Conservation (phyloP, 2,888 invertebrate species). For the Polydrusus tereticollis region DNA sequence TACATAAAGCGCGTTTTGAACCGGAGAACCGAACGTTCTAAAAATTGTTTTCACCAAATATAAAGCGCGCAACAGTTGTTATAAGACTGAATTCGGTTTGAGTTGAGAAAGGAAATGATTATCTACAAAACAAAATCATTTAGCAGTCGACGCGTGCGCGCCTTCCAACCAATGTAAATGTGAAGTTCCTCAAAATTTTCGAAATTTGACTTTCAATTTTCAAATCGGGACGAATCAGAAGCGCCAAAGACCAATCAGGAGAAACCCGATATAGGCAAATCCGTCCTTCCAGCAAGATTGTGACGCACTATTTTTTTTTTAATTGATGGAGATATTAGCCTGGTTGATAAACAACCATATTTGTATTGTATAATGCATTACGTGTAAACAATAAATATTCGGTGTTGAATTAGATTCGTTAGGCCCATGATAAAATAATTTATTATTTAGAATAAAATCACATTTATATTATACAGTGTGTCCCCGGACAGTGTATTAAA, state of each 20-base stretch:
- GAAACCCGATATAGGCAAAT: constrained; percentile 14
- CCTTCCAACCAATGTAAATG: not conserved
- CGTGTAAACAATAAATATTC: constrained; percentile 22
- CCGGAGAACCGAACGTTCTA: not conserved
- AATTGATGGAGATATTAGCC: not conserved
- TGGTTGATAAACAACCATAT: not conserved
- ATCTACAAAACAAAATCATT: constrained; percentile 13
- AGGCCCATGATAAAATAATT: too few species aligned
- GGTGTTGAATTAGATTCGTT: too few species aligned
- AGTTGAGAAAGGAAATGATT: constrained; percentile 26
- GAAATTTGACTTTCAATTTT: constrained; percentile 14
- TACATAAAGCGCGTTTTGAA: not conserved
- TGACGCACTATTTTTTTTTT: constrained; percentile 20
- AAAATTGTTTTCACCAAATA: constrained; percentile 6
- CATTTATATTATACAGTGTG: too few species aligned
- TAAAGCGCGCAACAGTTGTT: constrained; percentile 40
- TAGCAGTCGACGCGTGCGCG: constrained; percentile 20
- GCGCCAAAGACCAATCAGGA: constrained; percentile 11
- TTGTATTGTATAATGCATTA: not conserved
- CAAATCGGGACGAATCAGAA: constrained; percentile 3
- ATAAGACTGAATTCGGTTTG: constrained; percentile 22
- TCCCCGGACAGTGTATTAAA: too few species aligned
- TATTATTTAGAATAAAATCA: too few species aligned
- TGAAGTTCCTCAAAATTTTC: constrained; percentile 11
- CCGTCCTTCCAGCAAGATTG: constrained; percentile 10